These are phyloP conservation scores for Corythornis leucogaster DNA, from an alignment of 2,797 vertebrate genomes.

Conservation along the genomic window DNA sequence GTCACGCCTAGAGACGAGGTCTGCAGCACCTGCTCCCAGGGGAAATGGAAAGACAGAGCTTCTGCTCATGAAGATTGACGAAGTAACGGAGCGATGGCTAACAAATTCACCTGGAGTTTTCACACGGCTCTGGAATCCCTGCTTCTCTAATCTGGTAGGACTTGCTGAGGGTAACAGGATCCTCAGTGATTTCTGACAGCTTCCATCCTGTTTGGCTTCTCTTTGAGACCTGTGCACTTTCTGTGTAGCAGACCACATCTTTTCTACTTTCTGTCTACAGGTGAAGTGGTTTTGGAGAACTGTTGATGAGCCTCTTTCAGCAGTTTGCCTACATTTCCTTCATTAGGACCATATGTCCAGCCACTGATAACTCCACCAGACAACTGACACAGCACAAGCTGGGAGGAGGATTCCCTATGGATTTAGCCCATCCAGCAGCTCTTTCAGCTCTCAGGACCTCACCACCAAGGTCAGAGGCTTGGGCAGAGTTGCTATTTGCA, in stretches of 20 bases:
- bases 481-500: conserved; percentile 16
- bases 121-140: not conserved
- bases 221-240: not conserved
- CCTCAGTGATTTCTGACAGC: conserved; percentile 17
- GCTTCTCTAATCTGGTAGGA: not conserved
- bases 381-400: accelerated
- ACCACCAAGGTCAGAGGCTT: conserved; percentile 18
- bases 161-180: not conserved
- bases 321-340: not conserved
- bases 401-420: not conserved
- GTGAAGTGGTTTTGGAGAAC: not conserved
- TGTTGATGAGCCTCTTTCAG: not conserved
- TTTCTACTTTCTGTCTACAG: not conserved
- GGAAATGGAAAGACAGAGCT: conserved; percentile 7
- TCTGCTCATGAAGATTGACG: not conserved
- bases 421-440: not conserved
- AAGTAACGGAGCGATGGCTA: not conserved
- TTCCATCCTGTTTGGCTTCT: not conserved
- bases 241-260: not conserved
- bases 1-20: not conserved
- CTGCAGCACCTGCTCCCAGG: conserved; percentile 23
- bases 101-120: conserved; percentile 14
- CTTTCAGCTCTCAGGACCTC: conserved; percentile 16
- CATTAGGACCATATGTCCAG: not conserved
- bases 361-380: not conserved